A percentile compares a stretch with the other conserved stretches of the same genome.
Conservation (phyloP, 2,797 vertebrate species). For the Lacerta viridis region DNA sequence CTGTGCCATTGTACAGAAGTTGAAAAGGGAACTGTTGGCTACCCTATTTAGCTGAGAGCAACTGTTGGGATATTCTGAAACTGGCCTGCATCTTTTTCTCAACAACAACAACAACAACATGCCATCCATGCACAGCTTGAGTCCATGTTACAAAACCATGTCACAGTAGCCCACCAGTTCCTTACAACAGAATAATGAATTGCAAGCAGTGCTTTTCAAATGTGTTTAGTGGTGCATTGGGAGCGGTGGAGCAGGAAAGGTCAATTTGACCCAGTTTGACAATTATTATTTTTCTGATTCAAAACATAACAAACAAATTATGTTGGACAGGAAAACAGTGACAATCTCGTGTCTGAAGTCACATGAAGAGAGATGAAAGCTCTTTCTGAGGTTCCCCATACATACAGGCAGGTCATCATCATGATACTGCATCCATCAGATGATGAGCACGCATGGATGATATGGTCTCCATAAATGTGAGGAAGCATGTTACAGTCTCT, state of each 20-base stretch:
- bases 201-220: constrained; percentile 34
- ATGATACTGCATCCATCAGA: background rate
- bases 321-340: constrained; percentile 23
- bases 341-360: background rate
- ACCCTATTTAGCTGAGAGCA: background rate
- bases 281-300: constrained; percentile 1
- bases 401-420: background rate
- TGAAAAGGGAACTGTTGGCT: constrained; percentile 18
- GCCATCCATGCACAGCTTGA: background rate
- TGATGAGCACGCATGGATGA: background rate
- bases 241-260: constrained; percentile 9
- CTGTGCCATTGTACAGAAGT: constrained; percentile 23
- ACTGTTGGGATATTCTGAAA: background rate
- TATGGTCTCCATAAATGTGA: background rate
- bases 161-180: background rate
- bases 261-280: background rate
- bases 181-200: background rate
- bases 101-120: background rate
- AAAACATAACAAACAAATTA: background rate
- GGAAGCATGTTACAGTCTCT: background rate
- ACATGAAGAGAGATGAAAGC: background rate
- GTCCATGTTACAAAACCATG: background rate
- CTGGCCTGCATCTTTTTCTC: background rate
- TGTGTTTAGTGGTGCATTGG: background rate
- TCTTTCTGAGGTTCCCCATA: background rate